Evolutionary conservation across 2,797 vertebrate genomes (phyloP), one percentile per base, ranked within the genome.

Genomic region (Phyllotis vaccarum): DNA sequence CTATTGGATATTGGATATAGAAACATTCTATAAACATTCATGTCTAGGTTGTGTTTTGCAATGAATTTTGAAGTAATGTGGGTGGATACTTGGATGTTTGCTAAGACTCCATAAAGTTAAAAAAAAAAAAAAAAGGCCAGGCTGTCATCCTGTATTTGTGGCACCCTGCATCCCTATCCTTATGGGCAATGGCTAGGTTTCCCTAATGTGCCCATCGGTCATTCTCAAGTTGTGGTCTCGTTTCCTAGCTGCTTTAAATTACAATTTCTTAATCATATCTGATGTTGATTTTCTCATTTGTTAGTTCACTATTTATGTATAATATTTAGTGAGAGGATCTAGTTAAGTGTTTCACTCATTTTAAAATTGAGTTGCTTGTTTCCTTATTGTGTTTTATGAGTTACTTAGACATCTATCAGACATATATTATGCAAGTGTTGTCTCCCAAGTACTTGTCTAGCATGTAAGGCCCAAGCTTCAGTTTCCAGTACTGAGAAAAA

Each of bases 331-430:
- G 75, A 46, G 34, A 2, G 21, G 24, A 3, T 87, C 17, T 80
- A 11, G 46, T 94, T 66, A 81, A 0, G 83, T 66, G 52, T 89
- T 93, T 92, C 64, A 43, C 16, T n/a, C 56, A 86, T 86, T 62
- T 91, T 94, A 52, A 68, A 72, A 68, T 56, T 80, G 5, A n/a
- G 1, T 56, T 81, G 49, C 54, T 91, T 90, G 6, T 37, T 92
- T 95, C 85, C 12, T 88, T 88, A 64, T 46, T 95, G 54, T 43
- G 14, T 85, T 81, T 74, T 83, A 58, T 66, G 76, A 34, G 86
- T 83, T 92, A 19, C 37, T 92, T 70, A 76, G 22, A 91, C 19
- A 1, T 81, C 34, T 86, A 76, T 46, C 29, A 74, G 22, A 24
- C 80, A 72, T 5, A 2, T 81, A 29, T 66, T 82, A 62, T n/a